Evolutionary conservation across 2,113 vertebrate genomes (phyloP).

Genomic region (Phoenicopterus ruber): DNA sequence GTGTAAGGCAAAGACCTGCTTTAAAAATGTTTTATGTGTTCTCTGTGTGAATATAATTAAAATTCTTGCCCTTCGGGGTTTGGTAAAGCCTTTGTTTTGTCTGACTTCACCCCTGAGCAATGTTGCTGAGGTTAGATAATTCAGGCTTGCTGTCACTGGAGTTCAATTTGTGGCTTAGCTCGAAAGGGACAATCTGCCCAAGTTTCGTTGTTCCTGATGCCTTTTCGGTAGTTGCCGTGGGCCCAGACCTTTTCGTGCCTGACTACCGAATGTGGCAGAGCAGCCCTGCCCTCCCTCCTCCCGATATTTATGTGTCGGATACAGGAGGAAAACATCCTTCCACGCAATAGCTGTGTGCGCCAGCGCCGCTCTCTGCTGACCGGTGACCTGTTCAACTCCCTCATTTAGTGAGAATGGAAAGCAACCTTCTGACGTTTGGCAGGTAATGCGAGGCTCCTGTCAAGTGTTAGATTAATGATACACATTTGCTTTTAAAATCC

Average conservation of each 20-base stretch:
- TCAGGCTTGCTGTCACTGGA: not conserved
- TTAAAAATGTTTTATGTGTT: not conserved
- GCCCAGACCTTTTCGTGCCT: not conserved
- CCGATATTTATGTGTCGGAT: rapidly evolving
- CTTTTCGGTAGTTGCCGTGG: not conserved
- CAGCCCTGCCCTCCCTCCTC: not conserved
- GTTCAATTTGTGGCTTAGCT: not conserved
- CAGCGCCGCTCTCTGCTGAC: not conserved
- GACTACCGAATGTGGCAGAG: not conserved
- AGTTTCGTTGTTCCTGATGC: not conserved
- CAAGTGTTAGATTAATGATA: not conserved
- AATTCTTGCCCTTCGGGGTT: not conserved
- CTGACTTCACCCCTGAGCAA: not conserved
- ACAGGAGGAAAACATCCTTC: not conserved
- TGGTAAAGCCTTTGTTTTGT: not conserved
- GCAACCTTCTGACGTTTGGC: not conserved
- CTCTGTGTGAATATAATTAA: not conserved
- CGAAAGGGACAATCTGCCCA: not conserved
- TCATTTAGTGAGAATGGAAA: not conserved
- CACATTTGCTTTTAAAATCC: not conserved
- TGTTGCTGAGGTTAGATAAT: not conserved
- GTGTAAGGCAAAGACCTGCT: not conserved
- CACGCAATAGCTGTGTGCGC: not conserved
- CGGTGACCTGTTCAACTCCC: rapidly evolving
- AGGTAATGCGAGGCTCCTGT: not conserved